Evolutionary conservation across 2,113 vertebrate species (phyloP).

Genomic region (Ophthalmolycus amberensis): DNA sequence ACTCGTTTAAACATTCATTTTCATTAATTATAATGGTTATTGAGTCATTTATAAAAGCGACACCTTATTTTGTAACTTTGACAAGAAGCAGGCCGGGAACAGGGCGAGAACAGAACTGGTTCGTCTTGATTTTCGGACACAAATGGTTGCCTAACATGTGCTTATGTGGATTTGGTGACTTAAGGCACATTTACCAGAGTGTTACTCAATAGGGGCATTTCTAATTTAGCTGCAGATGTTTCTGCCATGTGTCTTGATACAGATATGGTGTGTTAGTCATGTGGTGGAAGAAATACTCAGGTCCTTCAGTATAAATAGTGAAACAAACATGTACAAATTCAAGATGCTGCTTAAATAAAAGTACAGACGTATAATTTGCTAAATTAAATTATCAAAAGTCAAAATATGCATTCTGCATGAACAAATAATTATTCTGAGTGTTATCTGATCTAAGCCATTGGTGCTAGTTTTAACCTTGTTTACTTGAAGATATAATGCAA

Average conservation of each 20-base stretch:
- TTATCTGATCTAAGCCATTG: not conserved
- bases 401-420: not conserved
- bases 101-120: not conserved
- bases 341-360: not conserved
- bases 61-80: not conserved
- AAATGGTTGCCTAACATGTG: slow-evolving; percentile 2
- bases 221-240: not conserved
- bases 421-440: not conserved
- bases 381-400: not conserved
- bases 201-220: not conserved
- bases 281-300: not conserved
- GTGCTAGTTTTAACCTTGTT: not conserved
- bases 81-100: not conserved
- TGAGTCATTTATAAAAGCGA: not conserved
- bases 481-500: not conserved
- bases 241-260: not conserved
- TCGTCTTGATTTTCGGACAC: slow-evolving; percentile 1
- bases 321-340: not conserved
- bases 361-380: not conserved
- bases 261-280: not conserved
- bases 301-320: not conserved
- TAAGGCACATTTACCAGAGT: not conserved
- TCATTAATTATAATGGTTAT: not conserved
- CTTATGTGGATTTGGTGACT: not conserved
- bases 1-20: not conserved